Percentiles rank a stretch among this genome's conserved stretches.
Evolutionary conservation across 2,797 vertebrate genomes (phyloP).

Genomic region (Dicrostonyx torquatus): DNA sequence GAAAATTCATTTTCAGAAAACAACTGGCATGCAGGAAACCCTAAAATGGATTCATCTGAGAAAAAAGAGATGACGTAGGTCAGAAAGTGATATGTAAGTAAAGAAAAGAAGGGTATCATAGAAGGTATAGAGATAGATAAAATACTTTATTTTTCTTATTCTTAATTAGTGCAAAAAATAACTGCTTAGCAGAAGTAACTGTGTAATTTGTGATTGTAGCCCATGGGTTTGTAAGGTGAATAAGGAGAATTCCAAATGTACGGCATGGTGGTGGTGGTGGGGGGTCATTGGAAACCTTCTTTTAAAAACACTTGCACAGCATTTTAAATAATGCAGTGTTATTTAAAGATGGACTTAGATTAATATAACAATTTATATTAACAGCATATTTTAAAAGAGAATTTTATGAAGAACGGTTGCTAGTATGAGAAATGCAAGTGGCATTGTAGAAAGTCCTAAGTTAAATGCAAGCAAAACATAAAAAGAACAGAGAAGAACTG

Average conservation of each 20-base stretch:
- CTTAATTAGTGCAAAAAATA: not conserved
- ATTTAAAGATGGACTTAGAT: not conserved
- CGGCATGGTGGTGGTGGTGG: rapidly evolving
- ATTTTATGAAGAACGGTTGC: not conserved
- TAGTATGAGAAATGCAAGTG: not conserved
- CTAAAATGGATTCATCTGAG: not conserved
- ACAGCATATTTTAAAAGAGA: not conserved
- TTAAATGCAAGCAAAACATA: not conserved
- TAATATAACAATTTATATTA: not conserved
- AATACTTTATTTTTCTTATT: not conserved
- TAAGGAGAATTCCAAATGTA: not conserved
- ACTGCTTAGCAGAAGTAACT: not conserved
- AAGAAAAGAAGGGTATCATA: not conserved
- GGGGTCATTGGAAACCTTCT: not conserved
- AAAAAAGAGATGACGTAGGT: not conserved
- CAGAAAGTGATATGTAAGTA: not conserved
- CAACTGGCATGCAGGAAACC: not conserved
- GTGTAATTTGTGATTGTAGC: not conserved
- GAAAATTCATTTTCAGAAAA: not conserved
- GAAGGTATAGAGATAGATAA: not conserved
- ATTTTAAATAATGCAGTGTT: not conserved
- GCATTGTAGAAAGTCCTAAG: not conserved
- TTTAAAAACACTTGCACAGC: not conserved
- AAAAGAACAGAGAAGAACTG: not conserved
- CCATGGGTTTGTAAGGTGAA: not conserved